phyloP scores from a whole-genome alignment of 2,888 invertebrate genomes.

The Brassicogethes aeneus region DNA sequence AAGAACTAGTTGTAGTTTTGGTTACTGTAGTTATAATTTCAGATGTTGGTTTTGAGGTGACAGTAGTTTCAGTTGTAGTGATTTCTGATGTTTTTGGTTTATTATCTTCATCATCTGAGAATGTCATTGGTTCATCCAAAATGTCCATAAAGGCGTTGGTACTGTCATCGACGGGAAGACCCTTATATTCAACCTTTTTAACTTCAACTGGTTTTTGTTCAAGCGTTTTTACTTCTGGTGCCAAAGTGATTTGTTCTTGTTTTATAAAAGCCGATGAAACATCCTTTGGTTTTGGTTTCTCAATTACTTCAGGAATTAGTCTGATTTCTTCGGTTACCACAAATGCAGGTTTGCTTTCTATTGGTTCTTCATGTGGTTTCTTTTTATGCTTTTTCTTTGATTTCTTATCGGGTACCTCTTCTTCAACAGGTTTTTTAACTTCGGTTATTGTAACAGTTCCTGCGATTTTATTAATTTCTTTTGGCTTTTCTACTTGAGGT shows the following conservation, averaged over 20 bases:
- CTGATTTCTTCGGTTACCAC: constrained; percentile 18
- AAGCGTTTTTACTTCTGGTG: too few species aligned
- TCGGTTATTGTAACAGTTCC: constrained; percentile 7
- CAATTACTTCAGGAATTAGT: constrained; percentile 17
- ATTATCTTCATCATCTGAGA: constrained; percentile 24
- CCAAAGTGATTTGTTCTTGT: not conserved
- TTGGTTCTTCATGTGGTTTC: constrained; percentile 8
- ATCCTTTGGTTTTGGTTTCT: constrained; percentile 7
- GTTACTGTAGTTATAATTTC: not conserved
- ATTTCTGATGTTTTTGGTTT: constrained; percentile 11
- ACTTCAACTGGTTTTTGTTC: too few species aligned
- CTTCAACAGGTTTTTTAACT: constrained; percentile 7
- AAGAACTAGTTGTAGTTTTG: constrained; percentile 2
- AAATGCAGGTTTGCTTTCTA: constrained; percentile 16
- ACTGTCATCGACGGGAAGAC: constrained; percentile 22
- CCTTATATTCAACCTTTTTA: constrained; percentile 17
- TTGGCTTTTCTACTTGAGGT: not conserved
- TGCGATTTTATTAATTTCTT: not conserved
- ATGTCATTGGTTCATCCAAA: constrained; percentile 35
- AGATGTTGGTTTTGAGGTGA: not conserved
- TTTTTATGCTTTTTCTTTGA: constrained; percentile 15
- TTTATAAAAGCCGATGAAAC: not conserved
- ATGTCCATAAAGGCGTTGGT: constrained; percentile 20
- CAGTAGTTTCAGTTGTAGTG: constrained; percentile 13
- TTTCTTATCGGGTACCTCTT: constrained; percentile 11